Base-by-base conservation (phyloP, 1,140 invertebrate genomes). In the Diabrotica undecimpunctata region DNA sequence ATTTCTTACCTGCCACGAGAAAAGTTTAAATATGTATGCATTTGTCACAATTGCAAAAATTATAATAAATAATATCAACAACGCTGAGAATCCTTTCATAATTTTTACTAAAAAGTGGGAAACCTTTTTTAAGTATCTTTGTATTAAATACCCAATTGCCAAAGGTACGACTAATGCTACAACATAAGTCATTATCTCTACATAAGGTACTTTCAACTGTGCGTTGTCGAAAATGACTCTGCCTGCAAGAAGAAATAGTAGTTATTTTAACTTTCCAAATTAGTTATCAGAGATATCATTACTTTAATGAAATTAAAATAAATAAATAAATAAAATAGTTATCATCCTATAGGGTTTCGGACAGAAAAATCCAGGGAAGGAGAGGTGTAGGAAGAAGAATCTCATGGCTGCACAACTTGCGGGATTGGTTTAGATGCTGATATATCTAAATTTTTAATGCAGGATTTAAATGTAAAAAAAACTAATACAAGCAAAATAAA, bases 21-120 rank as follows among this genome's bases (percentile, higher is more conserved):
- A 92, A 52, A 93, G 78, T 75, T 92, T 80, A 74, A 98, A 97
- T 54, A 99, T 87, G 80, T 95, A 98, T 9, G 91, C 80, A 80
- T 99, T 97, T 0, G 93, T 90, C 54, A 91, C 85, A 38, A 94
- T 89, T 0, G 96, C 97, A 82, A 99, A 96, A n/a, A 92, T 81
- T 6, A 97, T 85, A 55, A 99, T 92, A 72, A 96, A 94, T 5
- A 97, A 65, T 57, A 99, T 88, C 11, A 97, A 83, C 52, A 90
- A 77, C 0, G 90, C 81, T 0, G 95, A 92, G 69, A 97, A 90
- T 1, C 93, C 93, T 74, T 95, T 95, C 36, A 97, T 83, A 61
- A 95, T 88, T 64, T 87, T 82, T 8, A 90, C 88, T 79, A 95
- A 84, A 53, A 93, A 81, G 11, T 83, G 84, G 0, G 88, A 84